Evolutionary conservation across 37 sponge, comb jelly and placozoan species (phyloP), one percentile per base, ranked within the genome.

Genomic region (Axinella damicornis): DNA sequence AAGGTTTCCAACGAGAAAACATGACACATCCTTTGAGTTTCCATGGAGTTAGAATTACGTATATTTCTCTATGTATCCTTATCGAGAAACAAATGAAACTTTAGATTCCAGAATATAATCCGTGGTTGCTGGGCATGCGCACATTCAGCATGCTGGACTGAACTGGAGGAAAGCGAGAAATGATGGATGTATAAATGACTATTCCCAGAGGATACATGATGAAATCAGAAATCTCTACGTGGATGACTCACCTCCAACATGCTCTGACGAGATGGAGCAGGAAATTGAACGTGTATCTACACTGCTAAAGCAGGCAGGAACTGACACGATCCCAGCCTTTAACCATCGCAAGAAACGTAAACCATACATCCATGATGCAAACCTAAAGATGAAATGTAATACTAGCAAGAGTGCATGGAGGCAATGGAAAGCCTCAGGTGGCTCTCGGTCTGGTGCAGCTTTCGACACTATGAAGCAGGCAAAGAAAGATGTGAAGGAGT

Each of bases 401-500:
- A 20, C 4, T 69, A 69, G 70, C 28, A 69, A 69, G 13, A 2
- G 2, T 5, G 70, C 70, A 36, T 69, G 70, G 70, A 69, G 34
- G 28, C 37, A 35, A 21, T 69, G 70, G 70, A 24, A 31, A 36
- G 35, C 5, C 37, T 24, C 70, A 21, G 70, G 70, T 20, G 6
- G 70, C 9, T 35, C 70, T 31, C 22, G 35, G 15, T 14, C 70
- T 5, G 70, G 70, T 13, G 9, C 35, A 30, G 30, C 15, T 13
- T 69, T 30, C 12, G 33, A 6, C 2, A 9, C 22, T 21, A 69
- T 69, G 70, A 19, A 15, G 28, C 33, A 31, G 21, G 28, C 31
- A 4, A 69, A 69, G 70, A 27, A 69, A 34, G 70, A 27, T 36
- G 70, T 77, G 41, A 77, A 53, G 30, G 33, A 35, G 40, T 39